These are phyloP conservation scores for Pogonognathellus flavescens DNA, from an alignment of 1,140 invertebrate genomes.

Conservation along the genomic window DNA sequence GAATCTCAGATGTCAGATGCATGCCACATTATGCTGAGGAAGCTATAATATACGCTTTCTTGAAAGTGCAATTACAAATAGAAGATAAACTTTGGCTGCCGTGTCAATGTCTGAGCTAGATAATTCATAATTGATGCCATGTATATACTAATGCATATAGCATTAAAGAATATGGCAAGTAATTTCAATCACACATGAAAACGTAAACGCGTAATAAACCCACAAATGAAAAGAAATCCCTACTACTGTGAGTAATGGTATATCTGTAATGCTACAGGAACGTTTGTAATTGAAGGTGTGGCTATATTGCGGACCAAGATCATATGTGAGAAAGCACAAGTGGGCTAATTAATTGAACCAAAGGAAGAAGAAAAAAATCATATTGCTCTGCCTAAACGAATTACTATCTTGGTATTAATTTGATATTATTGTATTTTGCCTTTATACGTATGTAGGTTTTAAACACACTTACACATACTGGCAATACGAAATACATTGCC, in stretches of 20 bases:
- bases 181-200: too few relatives aligned
- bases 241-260: too few relatives aligned
- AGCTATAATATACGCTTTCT: too few relatives aligned
- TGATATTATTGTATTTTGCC: neutral
- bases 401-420: neutral
- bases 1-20: too few relatives aligned
- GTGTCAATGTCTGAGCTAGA: too few relatives aligned
- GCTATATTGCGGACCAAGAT: neutral
- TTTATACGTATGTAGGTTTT: neutral
- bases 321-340: slow-evolving; percentile 25
- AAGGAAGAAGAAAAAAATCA: slow-evolving; percentile 21
- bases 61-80: too few relatives aligned
- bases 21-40: too few relatives aligned
- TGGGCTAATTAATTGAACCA: slow-evolving; percentile 11
- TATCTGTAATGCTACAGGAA: neutral
- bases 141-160: too few relatives aligned
- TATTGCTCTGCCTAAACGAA: neutral
- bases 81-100: too few relatives aligned
- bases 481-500: neutral
- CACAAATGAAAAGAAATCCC: neutral
- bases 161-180: too few relatives aligned
- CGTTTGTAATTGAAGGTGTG: neutral
- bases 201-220: too few relatives aligned
- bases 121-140: too few relatives aligned
- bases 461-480: neutral